These are phyloP conservation scores for Malurus leucopterus DNA, from an alignment of 2,797 vertebrate species.

Conservation along the genomic window DNA sequence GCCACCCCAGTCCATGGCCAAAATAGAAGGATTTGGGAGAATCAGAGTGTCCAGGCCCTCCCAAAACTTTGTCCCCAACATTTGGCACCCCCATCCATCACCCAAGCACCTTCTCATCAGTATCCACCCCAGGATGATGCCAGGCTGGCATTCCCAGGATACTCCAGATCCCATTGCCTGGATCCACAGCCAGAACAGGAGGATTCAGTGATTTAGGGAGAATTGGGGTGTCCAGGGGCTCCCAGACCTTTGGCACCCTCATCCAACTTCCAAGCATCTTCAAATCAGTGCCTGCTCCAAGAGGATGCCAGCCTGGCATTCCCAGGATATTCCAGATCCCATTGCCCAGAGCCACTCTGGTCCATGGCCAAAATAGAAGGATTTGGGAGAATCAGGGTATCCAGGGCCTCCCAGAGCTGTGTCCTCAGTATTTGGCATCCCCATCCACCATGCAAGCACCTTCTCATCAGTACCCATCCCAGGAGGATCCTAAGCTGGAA, in stretches of 20 bases:
- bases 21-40: not conserved
- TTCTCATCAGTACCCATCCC: no score
- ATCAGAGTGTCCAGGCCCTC: not conserved
- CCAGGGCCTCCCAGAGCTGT: not conserved
- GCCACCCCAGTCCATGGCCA: not conserved
- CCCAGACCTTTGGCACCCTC: no score
- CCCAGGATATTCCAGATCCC: not conserved
- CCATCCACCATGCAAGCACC: no score
- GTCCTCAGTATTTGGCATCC: no score
- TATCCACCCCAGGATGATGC: rapidly evolving
- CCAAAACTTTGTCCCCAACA: not conserved
- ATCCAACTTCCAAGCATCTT: not conserved
- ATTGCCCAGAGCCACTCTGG: rapidly evolving
- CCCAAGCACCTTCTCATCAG: rapidly evolving
- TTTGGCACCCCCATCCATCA: not conserved
- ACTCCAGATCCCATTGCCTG: rapidly evolving
- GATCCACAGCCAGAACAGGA: rapidly evolving
- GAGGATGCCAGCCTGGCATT: not conserved
- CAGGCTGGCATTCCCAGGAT: not conserved
- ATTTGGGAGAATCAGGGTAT: not conserved
- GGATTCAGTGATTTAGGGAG: not conserved
- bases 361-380: not conserved
- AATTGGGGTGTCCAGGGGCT: rapidly evolving
- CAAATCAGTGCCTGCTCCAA: rapidly evolving
- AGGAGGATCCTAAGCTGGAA: no score